These are phyloP conservation scores for Tenthredo livida DNA, from an alignment of 2,888 invertebrate genomes.

Conservation along the genomic window DNA sequence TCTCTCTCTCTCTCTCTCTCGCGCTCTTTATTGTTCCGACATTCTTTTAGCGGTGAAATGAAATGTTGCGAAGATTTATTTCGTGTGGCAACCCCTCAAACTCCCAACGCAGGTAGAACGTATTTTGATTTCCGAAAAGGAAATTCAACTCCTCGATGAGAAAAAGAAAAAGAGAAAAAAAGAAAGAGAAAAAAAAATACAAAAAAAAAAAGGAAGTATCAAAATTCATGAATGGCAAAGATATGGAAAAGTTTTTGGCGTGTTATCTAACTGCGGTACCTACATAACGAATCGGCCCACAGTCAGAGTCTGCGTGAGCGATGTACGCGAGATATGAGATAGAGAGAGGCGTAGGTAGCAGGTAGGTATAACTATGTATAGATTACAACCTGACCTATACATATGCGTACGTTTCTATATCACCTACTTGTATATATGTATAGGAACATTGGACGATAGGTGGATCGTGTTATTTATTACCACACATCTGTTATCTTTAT, in stretches of 20 bases:
- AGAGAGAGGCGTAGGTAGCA: conserved; percentile 9
- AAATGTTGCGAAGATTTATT: not conserved
- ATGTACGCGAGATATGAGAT: conserved; percentile 54
- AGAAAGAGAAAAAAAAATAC: not conserved
- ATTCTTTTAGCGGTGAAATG: not conserved
- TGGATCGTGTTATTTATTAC: conserved; percentile 65
- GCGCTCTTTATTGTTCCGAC: not conserved
- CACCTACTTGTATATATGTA: not conserved
- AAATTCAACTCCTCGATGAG: not conserved
- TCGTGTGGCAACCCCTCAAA: not conserved
- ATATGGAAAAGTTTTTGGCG: not conserved
- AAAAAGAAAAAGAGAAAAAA: not conserved
- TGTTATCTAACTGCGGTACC: not conserved
- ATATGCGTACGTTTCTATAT: not conserved
- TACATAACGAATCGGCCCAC: conserved; percentile 10
- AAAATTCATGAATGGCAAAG: conserved; percentile 12
- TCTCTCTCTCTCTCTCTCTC: not conserved
- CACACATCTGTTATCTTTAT: conserved; percentile 64
- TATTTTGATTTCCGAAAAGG: not conserved
- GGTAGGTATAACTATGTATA: not conserved
- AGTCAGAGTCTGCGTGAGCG: conserved; percentile 55
- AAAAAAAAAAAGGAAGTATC: not conserved
- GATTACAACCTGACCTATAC: not conserved
- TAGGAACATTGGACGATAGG: conserved; percentile 25
- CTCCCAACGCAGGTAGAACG: not conserved